phyloP scores from a whole-genome alignment of 2,113 vertebrate species.

The Anarrhichthys ocellatus region DNA sequence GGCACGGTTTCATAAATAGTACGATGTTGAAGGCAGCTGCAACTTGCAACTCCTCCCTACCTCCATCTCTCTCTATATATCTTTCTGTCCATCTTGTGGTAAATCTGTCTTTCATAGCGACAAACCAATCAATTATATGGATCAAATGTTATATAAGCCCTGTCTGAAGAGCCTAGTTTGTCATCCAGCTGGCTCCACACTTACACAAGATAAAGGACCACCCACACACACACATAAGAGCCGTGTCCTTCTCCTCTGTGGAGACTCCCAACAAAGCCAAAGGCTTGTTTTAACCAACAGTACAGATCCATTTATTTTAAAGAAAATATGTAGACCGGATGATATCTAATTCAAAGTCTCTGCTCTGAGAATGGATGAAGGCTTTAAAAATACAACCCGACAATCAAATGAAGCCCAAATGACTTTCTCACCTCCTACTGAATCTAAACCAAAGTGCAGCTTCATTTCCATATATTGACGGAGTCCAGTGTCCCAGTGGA shows the following conservation, averaged over 20 bases:
- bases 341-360: neutral
- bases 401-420: neutral
- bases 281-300: neutral
- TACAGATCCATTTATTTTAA: neutral
- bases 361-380: neutral
- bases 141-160: slow-evolving; percentile 37
- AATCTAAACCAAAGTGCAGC: slow-evolving; percentile 13
- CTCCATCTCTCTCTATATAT: neutral
- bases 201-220: neutral
- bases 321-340: neutral
- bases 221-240: neutral
- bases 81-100: neutral
- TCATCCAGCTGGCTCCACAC: slow-evolving; percentile 17
- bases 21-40: neutral
- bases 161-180: neutral
- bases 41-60: neutral
- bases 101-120: slow-evolving; percentile 5
- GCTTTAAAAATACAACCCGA: neutral
- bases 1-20: neutral
- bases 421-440: neutral
- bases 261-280: neutral
- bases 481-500: slow-evolving; percentile 36
- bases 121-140: slow-evolving; percentile 31
- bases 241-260: neutral
- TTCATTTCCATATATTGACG: slow-evolving; percentile 52